Base-by-base conservation (phyloP, 2,888 invertebrate species). In the Bombylius discolor region DNA sequence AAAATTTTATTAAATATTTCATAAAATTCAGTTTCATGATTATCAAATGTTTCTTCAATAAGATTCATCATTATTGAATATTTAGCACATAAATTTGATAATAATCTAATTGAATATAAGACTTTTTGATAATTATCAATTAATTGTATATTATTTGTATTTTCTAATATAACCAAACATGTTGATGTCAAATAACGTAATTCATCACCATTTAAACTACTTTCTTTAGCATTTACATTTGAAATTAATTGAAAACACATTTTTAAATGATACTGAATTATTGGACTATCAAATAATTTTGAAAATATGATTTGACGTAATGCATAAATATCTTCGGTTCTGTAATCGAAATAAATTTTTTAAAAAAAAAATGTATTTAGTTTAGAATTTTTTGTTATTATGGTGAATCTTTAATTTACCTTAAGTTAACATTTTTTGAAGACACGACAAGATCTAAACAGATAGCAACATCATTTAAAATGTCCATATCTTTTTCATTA, bases 401-500 rank as follows among this genome's bases (percentile, higher is more conserved):
- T n/a, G n/a, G n/a, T n/a, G n/a, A n/a, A n/a, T n/a, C n/a, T 44
- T 9, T 6, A 42, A 50, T 12, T 11, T 36, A 56, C 54, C 34
- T 53, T 56, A 57, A 45, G n/a, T 13, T 3, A 51, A 6, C n/a
- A 51, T 14, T 5, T 46, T 49, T 11, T n/a, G 34, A 56, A 36
- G 45, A 49, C 12, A 45, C 9, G 14, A 72, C 59, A 11, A 70
- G 14, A 50, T 67, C 64, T 1, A 73, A 53, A 23, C 68, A 68
- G 31, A 63, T 55, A 4, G 64, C 68, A 1, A 68, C 66, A 57
- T 72, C 71, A 42, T 67, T 64, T 1, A 65, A 59, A 39, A 65
- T 67, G n/a, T 67, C 65, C 5, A 48, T 14, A 46, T 62, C 58
- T 4, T 47, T 33, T 23, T 51, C 60, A 1, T 61, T 56, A 1